Percentiles rank a stretch among this genome's conserved stretches.
Conservation (phyloP, 2,113 vertebrate species). For the Psephotus haematonotus region DNA sequence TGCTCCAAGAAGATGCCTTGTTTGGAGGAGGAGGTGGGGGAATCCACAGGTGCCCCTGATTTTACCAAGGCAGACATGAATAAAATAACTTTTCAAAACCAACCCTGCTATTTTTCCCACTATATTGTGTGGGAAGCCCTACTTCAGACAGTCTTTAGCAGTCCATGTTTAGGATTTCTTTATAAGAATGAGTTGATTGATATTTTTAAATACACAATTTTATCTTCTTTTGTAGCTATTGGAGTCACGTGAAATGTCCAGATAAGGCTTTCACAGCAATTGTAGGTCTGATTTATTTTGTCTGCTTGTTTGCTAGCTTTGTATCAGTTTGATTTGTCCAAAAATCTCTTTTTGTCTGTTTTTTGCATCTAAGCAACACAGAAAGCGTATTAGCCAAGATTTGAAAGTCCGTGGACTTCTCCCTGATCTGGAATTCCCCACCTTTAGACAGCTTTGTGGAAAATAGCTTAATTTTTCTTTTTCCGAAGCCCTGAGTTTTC, state of each 20-base stretch:
- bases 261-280: neutral
- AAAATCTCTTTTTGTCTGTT: neutral
- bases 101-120: neutral
- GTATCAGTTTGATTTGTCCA: neutral
- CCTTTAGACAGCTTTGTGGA: neutral
- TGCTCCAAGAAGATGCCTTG: neutral
- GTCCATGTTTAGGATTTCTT: neutral
- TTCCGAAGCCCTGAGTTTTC: neutral
- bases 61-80: neutral
- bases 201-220: neutral
- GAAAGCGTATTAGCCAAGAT: neutral
- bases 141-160: neutral
- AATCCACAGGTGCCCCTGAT: neutral
- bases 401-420: neutral
- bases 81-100: neutral
- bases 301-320: neutral
- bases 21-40: neutral
- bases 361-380: neutral
- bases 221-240: neutral
- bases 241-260: neutral
- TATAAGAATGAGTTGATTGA: neutral
- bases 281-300: neutral
- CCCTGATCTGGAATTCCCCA: neutral
- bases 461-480: neutral
- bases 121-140: neutral